Conservation (phyloP, 2,113 vertebrate genomes). For the Syngnathus scovelli region DNA sequence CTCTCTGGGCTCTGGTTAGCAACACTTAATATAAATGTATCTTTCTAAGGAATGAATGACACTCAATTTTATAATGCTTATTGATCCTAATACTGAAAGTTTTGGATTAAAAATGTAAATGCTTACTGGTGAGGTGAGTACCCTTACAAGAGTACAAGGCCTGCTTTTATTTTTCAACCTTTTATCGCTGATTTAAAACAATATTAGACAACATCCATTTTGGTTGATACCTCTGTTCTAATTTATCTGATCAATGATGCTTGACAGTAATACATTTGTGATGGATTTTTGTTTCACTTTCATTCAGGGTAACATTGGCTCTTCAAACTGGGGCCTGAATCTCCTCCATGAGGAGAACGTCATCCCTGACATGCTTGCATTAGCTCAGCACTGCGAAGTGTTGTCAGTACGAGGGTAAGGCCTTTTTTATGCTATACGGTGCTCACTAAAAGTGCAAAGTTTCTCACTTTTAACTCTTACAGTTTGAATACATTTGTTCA, state of each 20-base stretch:
- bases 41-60: background rate
- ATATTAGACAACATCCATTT: background rate
- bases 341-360: conserved; percentile 97
- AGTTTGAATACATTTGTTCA: background rate
- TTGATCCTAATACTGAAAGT: background rate
- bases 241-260: background rate
- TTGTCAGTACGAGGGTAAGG: conserved; percentile 91
- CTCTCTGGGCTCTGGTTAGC: conserved; percentile 95
- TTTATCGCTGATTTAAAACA: background rate
- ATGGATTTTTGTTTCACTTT: conserved; percentile 28
- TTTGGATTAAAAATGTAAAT: background rate
- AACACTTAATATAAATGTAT: background rate
- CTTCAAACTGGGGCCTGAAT: conserved; percentile 97
- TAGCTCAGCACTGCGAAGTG: conserved; percentile 94
- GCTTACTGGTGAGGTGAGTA: background rate
- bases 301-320: conserved; percentile 90
- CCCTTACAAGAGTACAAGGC: background rate
- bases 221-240: background rate
- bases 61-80: background rate
- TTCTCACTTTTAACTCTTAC: background rate
- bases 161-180: background rate
- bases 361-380: conserved; percentile 86
- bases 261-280: background rate
- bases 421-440: background rate
- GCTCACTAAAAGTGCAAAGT: background rate